These are phyloP conservation scores for Argyresthia goedartella DNA, from an alignment of 2,888 invertebrate genomes.

Conservation along the genomic window DNA sequence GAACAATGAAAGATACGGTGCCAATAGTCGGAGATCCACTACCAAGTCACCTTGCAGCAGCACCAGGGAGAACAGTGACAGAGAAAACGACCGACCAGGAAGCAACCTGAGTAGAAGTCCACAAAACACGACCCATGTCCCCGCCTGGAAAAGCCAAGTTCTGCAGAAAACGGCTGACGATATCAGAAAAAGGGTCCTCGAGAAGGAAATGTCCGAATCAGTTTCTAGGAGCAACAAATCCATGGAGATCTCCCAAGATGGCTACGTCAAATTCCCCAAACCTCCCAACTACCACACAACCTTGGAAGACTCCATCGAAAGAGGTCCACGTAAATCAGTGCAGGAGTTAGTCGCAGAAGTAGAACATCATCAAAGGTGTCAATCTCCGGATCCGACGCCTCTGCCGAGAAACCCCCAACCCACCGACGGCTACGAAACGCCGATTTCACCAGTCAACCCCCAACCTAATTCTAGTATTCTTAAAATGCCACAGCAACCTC, in stretches of 20 bases:
- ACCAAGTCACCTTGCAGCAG: slow-evolving; percentile 40
- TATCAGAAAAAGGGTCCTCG: slow-evolving; percentile 48
- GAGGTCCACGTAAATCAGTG: slow-evolving; percentile 66
- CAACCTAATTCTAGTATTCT: slow-evolving; percentile 37
- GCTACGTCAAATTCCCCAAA: slow-evolving; percentile 59
- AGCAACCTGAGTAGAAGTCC: slow-evolving; percentile 19
- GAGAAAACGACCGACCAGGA: slow-evolving; percentile 23
- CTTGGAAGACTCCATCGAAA: slow-evolving; percentile 25
- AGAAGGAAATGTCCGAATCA: slow-evolving; percentile 50
- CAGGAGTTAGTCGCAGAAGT: slow-evolving; percentile 75
- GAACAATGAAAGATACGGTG: slow-evolving; percentile 36
- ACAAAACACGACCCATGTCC: slow-evolving; percentile 24
- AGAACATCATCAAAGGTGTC: slow-evolving; percentile 59
- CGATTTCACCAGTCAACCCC: slow-evolving; percentile 21
- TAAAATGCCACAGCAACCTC: slow-evolving; percentile 60
- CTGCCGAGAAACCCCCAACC: slow-evolving; percentile 40
- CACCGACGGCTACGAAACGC: slow-evolving; percentile 33
- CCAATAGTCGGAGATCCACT: slow-evolving; percentile 44
- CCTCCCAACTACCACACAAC: slow-evolving; percentile 29
- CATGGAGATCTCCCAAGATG: slow-evolving; percentile 60
- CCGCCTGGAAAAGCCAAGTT: slow-evolving; percentile 59
- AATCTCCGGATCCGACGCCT: slow-evolving; percentile 45
- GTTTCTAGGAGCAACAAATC: slow-evolving; percentile 38
- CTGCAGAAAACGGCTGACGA: slow-evolving; percentile 60
- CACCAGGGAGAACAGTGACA: slow-evolving; percentile 30